phyloP scores from a whole-genome alignment of 2,113 vertebrate species.

The Amphilophus citrinellus region DNA sequence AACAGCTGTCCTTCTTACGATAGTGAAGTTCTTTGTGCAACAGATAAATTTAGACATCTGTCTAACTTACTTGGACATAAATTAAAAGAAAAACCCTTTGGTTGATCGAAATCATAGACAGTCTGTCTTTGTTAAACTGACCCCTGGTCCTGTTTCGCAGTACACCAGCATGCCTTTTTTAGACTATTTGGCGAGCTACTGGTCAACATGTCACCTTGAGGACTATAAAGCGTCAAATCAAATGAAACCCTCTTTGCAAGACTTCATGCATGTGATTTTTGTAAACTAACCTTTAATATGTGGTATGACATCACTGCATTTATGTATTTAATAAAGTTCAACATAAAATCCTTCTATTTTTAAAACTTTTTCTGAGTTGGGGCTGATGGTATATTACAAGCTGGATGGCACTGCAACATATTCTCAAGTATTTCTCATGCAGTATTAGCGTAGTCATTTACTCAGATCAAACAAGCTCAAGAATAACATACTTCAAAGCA shows the following conservation, averaged over 20 bases:
- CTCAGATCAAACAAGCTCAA: constrained; percentile 36
- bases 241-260: background rate
- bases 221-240: background rate
- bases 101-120: background rate
- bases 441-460: background rate
- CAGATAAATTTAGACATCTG: background rate
- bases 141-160: background rate
- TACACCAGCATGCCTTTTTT: background rate
- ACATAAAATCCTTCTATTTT: background rate
- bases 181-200: background rate
- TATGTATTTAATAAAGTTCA: background rate
- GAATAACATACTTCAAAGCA: constrained; percentile 26
- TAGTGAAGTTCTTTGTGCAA: background rate
- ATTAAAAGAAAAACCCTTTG: background rate
- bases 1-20: background rate
- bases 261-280: background rate
- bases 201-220: background rate
- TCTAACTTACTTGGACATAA: background rate
- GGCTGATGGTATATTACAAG: background rate
- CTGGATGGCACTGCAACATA: background rate
- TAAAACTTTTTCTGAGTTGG: background rate
- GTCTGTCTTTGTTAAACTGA: background rate
- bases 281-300: background rate
- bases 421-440: constrained; percentile 15
- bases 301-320: background rate